Evolutionary conservation across 2,113 vertebrate genomes (phyloP), one percentile per base, ranked within the genome.

Genomic region (Eupsittula cactorum): DNA sequence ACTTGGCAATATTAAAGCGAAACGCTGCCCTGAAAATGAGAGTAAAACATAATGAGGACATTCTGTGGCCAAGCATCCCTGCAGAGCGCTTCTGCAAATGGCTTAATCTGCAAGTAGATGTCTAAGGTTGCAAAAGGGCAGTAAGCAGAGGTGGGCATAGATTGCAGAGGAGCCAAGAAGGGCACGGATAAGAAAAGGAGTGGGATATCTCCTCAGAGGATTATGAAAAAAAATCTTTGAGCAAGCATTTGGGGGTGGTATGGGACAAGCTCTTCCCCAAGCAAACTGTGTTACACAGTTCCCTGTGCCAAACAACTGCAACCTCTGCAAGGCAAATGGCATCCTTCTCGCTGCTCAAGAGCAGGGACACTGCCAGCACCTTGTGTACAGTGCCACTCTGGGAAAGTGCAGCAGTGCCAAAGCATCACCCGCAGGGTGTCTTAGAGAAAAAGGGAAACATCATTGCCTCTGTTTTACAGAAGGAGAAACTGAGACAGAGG

Each of bases 361-460:
- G 28, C 1, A 1, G 75, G 68, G 88, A 55, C 37, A 4, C 63
- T 69, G 78, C 90, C 94, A 93, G 78, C 69, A 19, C 53, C 84
- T 49, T 60, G 47, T 1, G 0, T 37, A 46, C 39, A 3, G 20
- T 68, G 44, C 47, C 1, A 0, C 63, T 24, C 69, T 7, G 49
- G 77, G 68, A 52, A 47, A 55, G 49, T 20, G 33, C 46, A 57
- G 86, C 67, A 4, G 62, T 75, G 84, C 53, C 87, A 44, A 52
- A 78, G 44, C 23, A 28, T 20, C 67, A 31, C 59, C 49, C 70
- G 53, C 44, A 11, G 78, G 15, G 81, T 35, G 20, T 60, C 84
- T 50, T 18, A 41, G 47, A 60, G 70, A 47, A n/a, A 87, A 79
- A 59, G 52, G 25, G 17, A 59, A 74, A 19, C 31, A 33, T 46